phyloP scores from a whole-genome alignment of 2,797 vertebrate species.

The Zenarchopterus dispar region DNA sequence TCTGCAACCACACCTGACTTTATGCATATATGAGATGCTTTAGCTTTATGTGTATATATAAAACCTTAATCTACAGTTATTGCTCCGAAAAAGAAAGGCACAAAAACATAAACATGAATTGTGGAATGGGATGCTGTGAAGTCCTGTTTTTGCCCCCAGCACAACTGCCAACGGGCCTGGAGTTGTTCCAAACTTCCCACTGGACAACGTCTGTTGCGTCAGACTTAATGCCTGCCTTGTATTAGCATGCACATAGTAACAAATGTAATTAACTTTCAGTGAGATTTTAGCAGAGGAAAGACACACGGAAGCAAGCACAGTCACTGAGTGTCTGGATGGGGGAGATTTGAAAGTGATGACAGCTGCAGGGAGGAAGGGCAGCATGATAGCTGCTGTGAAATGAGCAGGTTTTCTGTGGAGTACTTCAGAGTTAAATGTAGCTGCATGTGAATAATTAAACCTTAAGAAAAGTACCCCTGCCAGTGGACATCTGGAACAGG shows the following conservation, averaged over 20 bases:
- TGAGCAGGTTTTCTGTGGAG: slow-evolving; percentile 24
- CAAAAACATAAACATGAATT: slow-evolving; percentile 29
- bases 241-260: slow-evolving; percentile 62
- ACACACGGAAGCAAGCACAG: neutral
- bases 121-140: slow-evolving; percentile 35
- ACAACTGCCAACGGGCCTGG: slow-evolving; percentile 47
- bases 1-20: slow-evolving; percentile 26
- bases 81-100: neutral
- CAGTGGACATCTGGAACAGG: slow-evolving; percentile 58
- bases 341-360: slow-evolving; percentile 25
- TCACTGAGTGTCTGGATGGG: slow-evolving; percentile 13
- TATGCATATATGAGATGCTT: slow-evolving; percentile 11
- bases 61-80: slow-evolving; percentile 2
- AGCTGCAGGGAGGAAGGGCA: slow-evolving; percentile 28
- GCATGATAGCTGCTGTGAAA: slow-evolving; percentile 20
- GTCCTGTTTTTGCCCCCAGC: slow-evolving; percentile 28
- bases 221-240: slow-evolving; percentile 47
- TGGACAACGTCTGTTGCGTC: slow-evolving; percentile 60
- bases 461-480: slow-evolving; percentile 30
- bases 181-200: slow-evolving; percentile 63
- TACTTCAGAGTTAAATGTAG: slow-evolving; percentile 45
- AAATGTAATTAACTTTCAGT: slow-evolving; percentile 63
- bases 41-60: neutral
- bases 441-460: slow-evolving; percentile 64
- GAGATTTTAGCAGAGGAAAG: slow-evolving; percentile 45